Evolutionary conservation across 2,888 invertebrate genomes (phyloP).

Genomic region (Noctua comes): DNA sequence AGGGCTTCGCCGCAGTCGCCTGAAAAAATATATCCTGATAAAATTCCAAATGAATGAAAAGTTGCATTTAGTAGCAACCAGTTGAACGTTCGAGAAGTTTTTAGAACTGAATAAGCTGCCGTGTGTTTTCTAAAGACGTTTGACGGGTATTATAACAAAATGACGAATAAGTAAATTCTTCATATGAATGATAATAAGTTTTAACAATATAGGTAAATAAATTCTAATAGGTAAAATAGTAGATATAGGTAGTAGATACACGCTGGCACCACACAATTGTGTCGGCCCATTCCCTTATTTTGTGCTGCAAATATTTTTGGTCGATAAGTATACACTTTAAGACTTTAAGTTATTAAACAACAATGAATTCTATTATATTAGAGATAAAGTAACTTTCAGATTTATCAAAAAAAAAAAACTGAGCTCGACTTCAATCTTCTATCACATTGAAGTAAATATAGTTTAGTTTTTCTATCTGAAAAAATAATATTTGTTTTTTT

Average conservation of each 20-base stretch:
- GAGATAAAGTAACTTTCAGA: not conserved
- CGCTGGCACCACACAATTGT: not conserved
- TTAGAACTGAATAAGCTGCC: not conserved
- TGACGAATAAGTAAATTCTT: conserved; percentile 49
- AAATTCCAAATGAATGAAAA: not conserved
- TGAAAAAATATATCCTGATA: not conserved
- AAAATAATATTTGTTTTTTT: not conserved
- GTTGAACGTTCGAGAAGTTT: not conserved
- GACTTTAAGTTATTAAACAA: not conserved
- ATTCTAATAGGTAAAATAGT: not conserved
- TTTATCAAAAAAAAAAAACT: not conserved
- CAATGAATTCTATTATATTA: not conserved
- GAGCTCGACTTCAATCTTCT: not conserved
- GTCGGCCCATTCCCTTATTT: not conserved
- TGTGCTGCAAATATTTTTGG: not conserved
- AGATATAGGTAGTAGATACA: not conserved
- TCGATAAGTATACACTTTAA: not conserved
- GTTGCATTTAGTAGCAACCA: not conserved
- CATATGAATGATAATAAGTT: conserved; percentile 50
- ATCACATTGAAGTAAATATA: not conserved
- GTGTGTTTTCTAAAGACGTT: conserved; percentile 60
- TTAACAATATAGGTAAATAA: not conserved
- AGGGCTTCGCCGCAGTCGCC: no score
- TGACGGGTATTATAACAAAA: conserved; percentile 60
- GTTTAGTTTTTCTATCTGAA: not conserved